Evolutionary conservation across 2,797 vertebrate genomes (phyloP).

Genomic region (Poecilia picta): DNA sequence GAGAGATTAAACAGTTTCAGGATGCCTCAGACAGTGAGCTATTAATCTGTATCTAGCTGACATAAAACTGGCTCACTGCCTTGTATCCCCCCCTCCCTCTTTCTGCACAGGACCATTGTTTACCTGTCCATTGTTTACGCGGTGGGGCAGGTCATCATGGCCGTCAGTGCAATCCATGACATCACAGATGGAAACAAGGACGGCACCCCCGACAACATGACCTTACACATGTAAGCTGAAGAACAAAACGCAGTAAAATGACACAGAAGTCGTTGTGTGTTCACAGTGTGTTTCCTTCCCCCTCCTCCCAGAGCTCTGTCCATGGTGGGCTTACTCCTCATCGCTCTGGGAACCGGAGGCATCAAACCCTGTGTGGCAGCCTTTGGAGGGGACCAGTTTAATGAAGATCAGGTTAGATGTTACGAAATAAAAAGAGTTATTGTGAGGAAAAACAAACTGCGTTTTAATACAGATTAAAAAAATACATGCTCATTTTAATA

Average conservation of each 20-base stretch:
- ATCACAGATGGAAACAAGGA: conserved; percentile 81
- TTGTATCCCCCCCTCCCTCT: background rate
- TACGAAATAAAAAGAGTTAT: background rate
- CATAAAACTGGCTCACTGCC: background rate
- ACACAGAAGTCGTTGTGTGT: background rate
- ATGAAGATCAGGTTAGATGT: conserved; percentile 86
- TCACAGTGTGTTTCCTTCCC: background rate
- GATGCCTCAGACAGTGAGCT: background rate
- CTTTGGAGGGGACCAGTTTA: conserved; percentile 96
- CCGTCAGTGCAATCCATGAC: conserved; percentile 88
- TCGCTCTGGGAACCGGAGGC: conserved; percentile 93
- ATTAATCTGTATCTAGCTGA: conserved; percentile 23
- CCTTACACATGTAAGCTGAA: conserved; percentile 86
- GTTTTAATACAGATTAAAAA: background rate
- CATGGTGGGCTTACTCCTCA: conserved; percentile 88
- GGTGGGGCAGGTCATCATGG: conserved; percentile 82
- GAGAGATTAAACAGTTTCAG: conserved; percentile 7
- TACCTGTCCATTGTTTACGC: conserved; percentile 91
- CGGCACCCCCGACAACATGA: conserved; percentile 74
- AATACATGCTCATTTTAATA: background rate
- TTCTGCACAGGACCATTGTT: conserved; percentile 87
- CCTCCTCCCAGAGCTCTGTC: conserved; percentile 81
- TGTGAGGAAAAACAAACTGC: background rate
- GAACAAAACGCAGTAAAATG: background rate
- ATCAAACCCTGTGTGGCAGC: conserved; percentile 98